A percentile compares a stretch with the other conserved stretches of the same genome.
Conservation (phyloP, 92 coral and sea anemone species). For the Ricordea florida region DNA sequence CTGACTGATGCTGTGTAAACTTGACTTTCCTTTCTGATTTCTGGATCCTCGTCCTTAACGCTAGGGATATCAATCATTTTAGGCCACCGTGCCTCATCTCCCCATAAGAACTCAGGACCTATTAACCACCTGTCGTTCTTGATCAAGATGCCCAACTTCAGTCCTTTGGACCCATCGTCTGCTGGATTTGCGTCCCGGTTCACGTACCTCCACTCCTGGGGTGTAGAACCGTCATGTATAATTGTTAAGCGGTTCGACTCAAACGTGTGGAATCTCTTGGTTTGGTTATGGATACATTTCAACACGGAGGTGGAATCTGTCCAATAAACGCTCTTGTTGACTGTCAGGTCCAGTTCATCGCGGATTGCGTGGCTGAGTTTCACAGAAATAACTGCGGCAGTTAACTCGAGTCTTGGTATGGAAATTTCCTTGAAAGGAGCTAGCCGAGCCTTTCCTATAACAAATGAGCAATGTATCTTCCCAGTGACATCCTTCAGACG, state of each 20-base stretch:
- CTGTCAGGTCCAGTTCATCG: slow-evolving; percentile 34
- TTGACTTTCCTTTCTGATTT: slow-evolving; percentile 48
- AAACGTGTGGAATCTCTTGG: slow-evolving; percentile 53
- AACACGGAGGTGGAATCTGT: slow-evolving; percentile 56
- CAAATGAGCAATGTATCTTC: slow-evolving; percentile 10
- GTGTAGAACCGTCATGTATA: slow-evolving; percentile 34
- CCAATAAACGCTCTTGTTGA: slow-evolving; percentile 42
- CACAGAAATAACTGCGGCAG: slow-evolving; percentile 38
- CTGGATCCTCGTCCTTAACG: slow-evolving; percentile 45
- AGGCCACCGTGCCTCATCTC: slow-evolving; percentile 39
- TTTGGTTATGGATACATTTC: slow-evolving; percentile 30
- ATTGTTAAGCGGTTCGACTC: slow-evolving; percentile 68
- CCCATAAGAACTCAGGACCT: slow-evolving; percentile 58
- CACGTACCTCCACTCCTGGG: slow-evolving; percentile 32
- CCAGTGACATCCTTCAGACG: slow-evolving; percentile 22
- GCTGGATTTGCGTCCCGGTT: slow-evolving; percentile 58
- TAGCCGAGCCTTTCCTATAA: slow-evolving; percentile 37
- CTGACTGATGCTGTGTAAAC: slow-evolving; percentile 19
- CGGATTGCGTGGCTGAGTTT: slow-evolving; percentile 20
- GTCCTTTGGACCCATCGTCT: slow-evolving; percentile 62
- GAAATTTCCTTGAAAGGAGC: slow-evolving; percentile 46
- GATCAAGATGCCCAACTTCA: slow-evolving; percentile 36
- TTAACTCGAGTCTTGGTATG: slow-evolving; percentile 45
- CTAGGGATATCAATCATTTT: slow-evolving; percentile 9
- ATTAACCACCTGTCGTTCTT: slow-evolving; percentile 58